Evolutionary conservation across 2,888 invertebrate species (phyloP), one percentile per base, ranked within the genome.

Genomic region (Habroteleia sp.): DNA sequence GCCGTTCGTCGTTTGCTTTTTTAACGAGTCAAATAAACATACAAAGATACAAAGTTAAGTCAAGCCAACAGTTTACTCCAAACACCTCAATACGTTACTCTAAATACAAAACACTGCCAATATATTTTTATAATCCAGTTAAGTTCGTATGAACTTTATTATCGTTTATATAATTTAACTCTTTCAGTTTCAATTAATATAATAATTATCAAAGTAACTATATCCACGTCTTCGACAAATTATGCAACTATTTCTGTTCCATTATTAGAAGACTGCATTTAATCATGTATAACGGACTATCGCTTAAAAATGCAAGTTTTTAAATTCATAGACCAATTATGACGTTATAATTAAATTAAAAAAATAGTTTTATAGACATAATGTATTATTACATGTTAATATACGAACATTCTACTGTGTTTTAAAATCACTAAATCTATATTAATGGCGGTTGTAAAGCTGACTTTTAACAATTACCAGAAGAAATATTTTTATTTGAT

Each of bases 251-350:
- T 60, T 69, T 48, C 50, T 37, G 35, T 52, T 60, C 6, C 42
- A 44, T 42, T 52, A 42, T 69, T 69, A 44, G 60, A 69, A 69
- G 42, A 52, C 62, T 68, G 66, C 66, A 65, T 73, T 73, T 65
- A 68, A 23, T 33, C 20, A 20, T 5, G 41, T 41, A 48, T 29
- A 33, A 63, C 39, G 17, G 23, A 13, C 29, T 10, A 48, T 20
- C 39, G 14, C 48, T 48, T 8, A 4, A 27, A 20, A 20, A 20
- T 20, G 2, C 20, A 20, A 20, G 20, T 3, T 20, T 20, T 5
- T 3, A 20, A 20, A 20, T 20, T 3, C 20, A 20, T 20, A 3
- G 5, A 20, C 2, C 20, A 20, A 20, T 20, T 3, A 20, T 5
- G 5, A 20, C 5, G 5, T 5, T 20, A 20, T 20, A 20, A 20